Evolutionary conservation across 2,797 vertebrate genomes (phyloP), one percentile per base, ranked within the genome.

Genomic region (Lepilemur septentrionalis): DNA sequence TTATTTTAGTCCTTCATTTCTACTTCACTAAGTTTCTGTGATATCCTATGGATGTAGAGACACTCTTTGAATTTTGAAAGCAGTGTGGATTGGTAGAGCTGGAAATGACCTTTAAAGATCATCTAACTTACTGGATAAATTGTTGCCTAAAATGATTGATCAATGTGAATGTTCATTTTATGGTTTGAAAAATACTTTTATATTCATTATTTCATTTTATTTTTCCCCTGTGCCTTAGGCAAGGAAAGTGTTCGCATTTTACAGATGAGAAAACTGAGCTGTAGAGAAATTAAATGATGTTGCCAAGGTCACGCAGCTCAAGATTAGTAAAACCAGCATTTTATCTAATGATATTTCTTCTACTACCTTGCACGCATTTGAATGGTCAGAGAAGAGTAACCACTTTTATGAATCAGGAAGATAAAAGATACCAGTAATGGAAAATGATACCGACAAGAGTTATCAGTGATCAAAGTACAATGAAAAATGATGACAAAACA

Each of bases 221-320:
- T 9, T 72, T 75, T 67, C 35, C 46, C n/a, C 25, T 93, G 14
- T 76, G 57, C 84, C 52, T 96, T 93, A 83, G 52, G 22, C 20
- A 89, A 86, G 63, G 61, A 92, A 94, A 82, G 4, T 43, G 2
- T 88, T 89, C 41, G 55, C 52, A 75, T 88, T 97, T 93, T 91
- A 86, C 30, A 93, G 89, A 43, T 79, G 57, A 82, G 78, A 94
- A 96, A 89, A 92, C 52, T 57, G 50, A 88, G 25, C 41, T 43
- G 80, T 35, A 7, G 59, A 63, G 67, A 89, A 38, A 48, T 70
- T 86, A 84, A 94, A 38, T 89, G 32, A n/a, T 67, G 25, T 93
- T 94, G 87, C 5, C 23, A 80, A 55, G 63, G 23, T 87, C 67
- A 87, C 10, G 81, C 10, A 81, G 48, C 35, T 97, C 30, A 55